Evolutionary conservation across 1,140 invertebrate genomes (phyloP).

Genomic region (Heliconius hermathena): DNA sequence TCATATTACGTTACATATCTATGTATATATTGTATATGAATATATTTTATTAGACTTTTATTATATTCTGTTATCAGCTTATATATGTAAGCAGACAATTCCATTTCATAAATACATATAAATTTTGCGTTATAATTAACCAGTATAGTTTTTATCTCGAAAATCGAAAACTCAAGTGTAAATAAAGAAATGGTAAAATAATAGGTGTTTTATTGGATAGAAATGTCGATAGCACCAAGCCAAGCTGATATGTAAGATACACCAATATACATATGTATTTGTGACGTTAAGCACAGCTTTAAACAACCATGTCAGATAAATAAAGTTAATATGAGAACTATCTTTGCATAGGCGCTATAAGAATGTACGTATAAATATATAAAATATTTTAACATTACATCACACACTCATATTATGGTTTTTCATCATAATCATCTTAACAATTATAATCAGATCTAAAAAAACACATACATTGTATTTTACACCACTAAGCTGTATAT

Average conservation of each 20-base stretch:
- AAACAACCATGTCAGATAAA: not conserved
- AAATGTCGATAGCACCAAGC: not conserved
- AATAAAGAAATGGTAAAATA: not conserved
- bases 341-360: not conserved
- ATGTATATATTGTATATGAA: slow-evolving; percentile 3
- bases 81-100: not conserved
- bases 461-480: not conserved
- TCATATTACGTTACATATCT: not conserved
- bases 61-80: not conserved
- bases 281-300: slow-evolving; percentile 15
- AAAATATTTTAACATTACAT: not conserved
- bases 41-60: not conserved
- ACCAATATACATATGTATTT: slow-evolving; percentile 8
- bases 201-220: not conserved
- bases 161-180: not conserved
- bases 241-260: slow-evolving; percentile 1
- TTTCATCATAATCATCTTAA: not conserved
- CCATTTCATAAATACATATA: not conserved
- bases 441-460: slow-evolving; percentile 1
- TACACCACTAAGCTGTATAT: not conserved
- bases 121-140: not conserved
- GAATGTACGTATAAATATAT: not conserved
- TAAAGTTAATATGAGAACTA: not conserved
- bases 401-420: not conserved
- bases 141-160: too few relatives aligned